These are phyloP conservation scores for Macrophya annulata DNA, from an alignment of 2,888 invertebrate genomes.

Conservation along the genomic window DNA sequence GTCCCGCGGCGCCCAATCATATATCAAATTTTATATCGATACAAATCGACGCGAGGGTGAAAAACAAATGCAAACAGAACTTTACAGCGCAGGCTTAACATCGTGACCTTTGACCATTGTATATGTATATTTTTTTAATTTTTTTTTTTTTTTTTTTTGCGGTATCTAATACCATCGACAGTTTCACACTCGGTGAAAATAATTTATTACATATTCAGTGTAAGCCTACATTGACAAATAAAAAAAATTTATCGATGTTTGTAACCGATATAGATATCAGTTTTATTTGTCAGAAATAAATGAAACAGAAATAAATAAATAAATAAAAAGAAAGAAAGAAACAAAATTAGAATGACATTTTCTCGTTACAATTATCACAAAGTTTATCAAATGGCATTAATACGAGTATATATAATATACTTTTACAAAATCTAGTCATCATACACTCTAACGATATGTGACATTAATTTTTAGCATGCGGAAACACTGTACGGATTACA, in stretches of 20 bases:
- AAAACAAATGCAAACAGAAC: background rate
- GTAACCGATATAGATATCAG: no score
- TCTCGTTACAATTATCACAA: background rate
- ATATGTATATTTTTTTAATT: background rate
- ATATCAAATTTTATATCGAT: slow-evolving; percentile 24
- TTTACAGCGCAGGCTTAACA: background rate
- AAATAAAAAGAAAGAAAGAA: background rate
- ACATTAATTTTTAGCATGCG: no score
- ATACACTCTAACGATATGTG: no score
- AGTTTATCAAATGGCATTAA: background rate
- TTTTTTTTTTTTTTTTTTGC: no score
- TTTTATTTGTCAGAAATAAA: background rate
- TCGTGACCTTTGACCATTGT: slow-evolving; percentile 19
- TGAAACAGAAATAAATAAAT: background rate
- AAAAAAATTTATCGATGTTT: no score
- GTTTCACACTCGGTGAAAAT: background rate
- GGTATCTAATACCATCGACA: background rate
- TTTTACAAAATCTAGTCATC: no score
- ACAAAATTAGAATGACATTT: background rate
- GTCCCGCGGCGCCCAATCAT: slow-evolving; percentile 35
- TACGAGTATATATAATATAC: background rate
- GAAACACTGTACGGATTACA: background rate
- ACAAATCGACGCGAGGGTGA: slow-evolving; percentile 11
- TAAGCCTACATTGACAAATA: no score
- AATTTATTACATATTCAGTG: background rate